phyloP scores from a whole-genome alignment of 2,888 invertebrate species.

The Nomada hirtipes region DNA sequence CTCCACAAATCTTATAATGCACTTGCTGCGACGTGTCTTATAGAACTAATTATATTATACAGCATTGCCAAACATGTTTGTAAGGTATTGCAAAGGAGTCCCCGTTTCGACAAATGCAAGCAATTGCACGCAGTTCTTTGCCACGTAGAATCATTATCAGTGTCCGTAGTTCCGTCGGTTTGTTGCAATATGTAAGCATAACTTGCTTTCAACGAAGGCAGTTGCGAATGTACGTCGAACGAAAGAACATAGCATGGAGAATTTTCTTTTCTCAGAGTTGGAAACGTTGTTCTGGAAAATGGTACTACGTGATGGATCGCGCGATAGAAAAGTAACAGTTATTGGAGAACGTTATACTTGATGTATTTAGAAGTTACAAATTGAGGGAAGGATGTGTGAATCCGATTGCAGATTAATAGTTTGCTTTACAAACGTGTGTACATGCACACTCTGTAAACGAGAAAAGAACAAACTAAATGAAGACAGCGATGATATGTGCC shows the following conservation, averaged over 20 bases:
- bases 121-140: no score
- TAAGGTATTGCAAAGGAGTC: no score
- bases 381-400: background rate
- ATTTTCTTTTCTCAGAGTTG: background rate
- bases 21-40: no score
- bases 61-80: no score
- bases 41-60: no score
- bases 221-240: background rate
- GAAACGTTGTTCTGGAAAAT: background rate
- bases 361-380: background rate
- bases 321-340: background rate
- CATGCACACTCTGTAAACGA: background rate
- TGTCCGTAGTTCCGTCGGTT: no score
- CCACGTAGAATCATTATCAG: no score
- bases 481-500: background rate
- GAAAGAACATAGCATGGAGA: background rate
- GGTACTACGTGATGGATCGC: background rate
- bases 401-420: background rate
- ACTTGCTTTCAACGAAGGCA: no score
- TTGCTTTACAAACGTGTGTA: background rate
- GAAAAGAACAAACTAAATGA: background rate
- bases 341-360: background rate
- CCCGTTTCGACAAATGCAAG: no score
- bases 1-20: no score
- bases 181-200: no score